Percentiles rank a stretch among this genome's conserved stretches.
These are phyloP conservation scores for Dione juno DNA, from an alignment of 2,888 invertebrate genomes.

Conservation along the genomic window DNA sequence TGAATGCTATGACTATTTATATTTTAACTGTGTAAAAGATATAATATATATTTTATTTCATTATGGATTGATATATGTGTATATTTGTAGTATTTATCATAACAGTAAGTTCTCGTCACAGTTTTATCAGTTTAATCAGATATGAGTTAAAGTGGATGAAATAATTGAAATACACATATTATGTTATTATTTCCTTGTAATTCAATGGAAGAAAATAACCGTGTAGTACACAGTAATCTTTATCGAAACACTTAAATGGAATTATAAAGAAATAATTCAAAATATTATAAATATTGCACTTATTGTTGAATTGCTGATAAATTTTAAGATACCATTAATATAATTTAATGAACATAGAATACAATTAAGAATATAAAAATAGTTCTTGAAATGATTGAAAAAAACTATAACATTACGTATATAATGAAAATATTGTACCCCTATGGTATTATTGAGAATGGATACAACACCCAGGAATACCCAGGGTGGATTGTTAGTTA, in stretches of 20 bases:
- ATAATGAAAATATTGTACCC: no score
- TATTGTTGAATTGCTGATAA: neutral
- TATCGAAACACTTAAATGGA: slow-evolving; percentile 21
- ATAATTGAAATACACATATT: slow-evolving; percentile 35
- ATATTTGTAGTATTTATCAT: neutral
- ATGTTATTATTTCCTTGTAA: neutral
- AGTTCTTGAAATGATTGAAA: no score
- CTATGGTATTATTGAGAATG: neutral
- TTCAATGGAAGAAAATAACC: slow-evolving; percentile 15
- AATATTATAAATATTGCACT: neutral
- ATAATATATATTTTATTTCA: neutral
- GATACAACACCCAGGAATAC: neutral
- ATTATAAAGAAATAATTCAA: neutral
- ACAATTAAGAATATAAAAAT: no score
- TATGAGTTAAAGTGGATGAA: slow-evolving; percentile 31
- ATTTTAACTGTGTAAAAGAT: neutral
- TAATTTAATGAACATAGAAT: neutral
- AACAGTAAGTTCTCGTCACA: neutral
- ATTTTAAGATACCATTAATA: neutral
- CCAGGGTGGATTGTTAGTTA: neutral
- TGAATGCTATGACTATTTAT: neutral
- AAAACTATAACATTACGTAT: no score
- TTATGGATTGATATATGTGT: neutral
- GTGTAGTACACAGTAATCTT: slow-evolving; percentile 6
- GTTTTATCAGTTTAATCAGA: slow-evolving; percentile 41